Base-by-base conservation (phyloP, 2,888 invertebrate genomes). In the Artemia sinica region DNA sequence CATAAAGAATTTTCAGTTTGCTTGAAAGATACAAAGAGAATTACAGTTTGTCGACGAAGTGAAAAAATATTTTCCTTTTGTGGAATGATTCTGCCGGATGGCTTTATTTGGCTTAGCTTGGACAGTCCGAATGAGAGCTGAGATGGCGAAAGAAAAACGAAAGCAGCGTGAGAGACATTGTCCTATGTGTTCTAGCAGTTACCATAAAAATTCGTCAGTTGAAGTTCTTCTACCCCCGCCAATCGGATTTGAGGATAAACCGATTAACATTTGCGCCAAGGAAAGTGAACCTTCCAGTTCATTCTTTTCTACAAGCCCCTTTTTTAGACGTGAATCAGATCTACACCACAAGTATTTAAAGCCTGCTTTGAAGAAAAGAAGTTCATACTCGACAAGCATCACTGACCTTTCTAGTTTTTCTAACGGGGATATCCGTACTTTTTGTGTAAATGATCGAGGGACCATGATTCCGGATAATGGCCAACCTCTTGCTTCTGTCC, bases 51-150 rank as follows among this genome's bases (percentile, higher is more conserved):
- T 41, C 41, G 41, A 41, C 41, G 41, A 41, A 41, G 41, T 41
- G 41, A 41, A 41, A 28, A 41, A 41, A 41, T 41, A 41, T 41
- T 41, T 41, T 41, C 4, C 41, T 41, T 41, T 41, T 41, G 41
- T 41, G 41, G 41, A 41, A 41, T n/a, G 63, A 58, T 58, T 18
- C n/a, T 58, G 63, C n/a, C 63, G 9, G n/a, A 88, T 88, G 88
- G 88, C 88, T 83, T 85, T 88, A 76, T 88, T 88, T 82, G 88
- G 88, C 80, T 86, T 88, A 84, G 87, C 87, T 80, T 88, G 88
- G 88, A 82, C 88, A 79, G 79, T 88, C 78, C 86, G 87, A 76
- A 85, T 88, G 79, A 86, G 87, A 78, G 85, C 86, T 74, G 87
- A 87, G 77, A 84, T 87, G 79, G 63, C 63, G 28, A 58, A 58